These are phyloP conservation scores for Chirona hameri DNA, from an alignment of 2,888 invertebrate genomes.

Conservation along the genomic window DNA sequence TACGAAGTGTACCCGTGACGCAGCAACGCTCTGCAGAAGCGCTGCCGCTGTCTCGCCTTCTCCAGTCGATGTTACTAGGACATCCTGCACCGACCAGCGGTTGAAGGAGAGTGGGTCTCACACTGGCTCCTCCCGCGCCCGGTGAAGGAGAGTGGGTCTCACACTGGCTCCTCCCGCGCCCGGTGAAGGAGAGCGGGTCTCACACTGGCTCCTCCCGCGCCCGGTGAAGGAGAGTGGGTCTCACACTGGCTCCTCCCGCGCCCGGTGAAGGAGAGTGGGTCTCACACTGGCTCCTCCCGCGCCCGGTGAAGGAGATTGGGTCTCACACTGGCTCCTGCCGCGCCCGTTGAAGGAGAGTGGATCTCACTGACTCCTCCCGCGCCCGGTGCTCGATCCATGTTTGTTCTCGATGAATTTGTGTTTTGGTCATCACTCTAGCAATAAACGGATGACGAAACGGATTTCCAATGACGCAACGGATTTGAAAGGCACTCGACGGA, in stretches of 20 bases:
- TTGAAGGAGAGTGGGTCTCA: neutral
- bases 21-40: neutral
- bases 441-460: conserved; percentile 3
- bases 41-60: neutral
- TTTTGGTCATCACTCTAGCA: neutral
- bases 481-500: neutral
- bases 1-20: neutral
- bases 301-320: too few species aligned
- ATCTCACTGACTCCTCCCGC: neutral
- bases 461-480: neutral
- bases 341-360: too few species aligned
- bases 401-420: neutral
- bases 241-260: too few species aligned
- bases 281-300: too few species aligned
- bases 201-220: too few species aligned
- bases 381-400: neutral
- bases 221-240: neutral
- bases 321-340: too few species aligned
- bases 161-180: too few species aligned
- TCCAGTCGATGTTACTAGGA: neutral
- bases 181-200: neutral
- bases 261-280: neutral
- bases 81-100: neutral
- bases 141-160: neutral
- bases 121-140: too few species aligned